phyloP scores from a whole-genome alignment of 2,888 invertebrate genomes.

The Drosophila ochracea region DNA sequence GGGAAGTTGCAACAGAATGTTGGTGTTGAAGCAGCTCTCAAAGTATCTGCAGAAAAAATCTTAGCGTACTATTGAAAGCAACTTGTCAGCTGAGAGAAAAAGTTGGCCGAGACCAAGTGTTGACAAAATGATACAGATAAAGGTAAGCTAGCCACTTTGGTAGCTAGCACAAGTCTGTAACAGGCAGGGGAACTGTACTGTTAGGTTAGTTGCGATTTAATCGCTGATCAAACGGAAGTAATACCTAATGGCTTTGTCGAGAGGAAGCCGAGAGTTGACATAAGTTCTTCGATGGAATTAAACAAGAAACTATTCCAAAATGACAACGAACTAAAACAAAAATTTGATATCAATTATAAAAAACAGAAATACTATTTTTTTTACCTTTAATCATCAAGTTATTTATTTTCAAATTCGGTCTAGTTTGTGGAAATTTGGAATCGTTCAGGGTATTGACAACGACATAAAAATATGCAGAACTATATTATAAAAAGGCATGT shows the following conservation, averaged over 20 bases:
- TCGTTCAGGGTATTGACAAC: background rate
- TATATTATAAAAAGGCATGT: background rate
- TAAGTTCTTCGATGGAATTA: background rate
- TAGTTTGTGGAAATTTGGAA: background rate
- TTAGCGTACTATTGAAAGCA: slow-evolving; percentile 7
- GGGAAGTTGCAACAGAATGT: slow-evolving; percentile 5
- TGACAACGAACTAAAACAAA: background rate
- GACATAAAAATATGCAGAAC: background rate
- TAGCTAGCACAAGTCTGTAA: background rate
- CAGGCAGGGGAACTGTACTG: background rate
- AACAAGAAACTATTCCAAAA: background rate
- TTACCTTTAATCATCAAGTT: background rate
- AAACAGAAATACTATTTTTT: background rate
- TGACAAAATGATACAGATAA: background rate
- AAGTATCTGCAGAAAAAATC: slow-evolving; percentile 8
- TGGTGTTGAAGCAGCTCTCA: background rate
- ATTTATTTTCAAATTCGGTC: background rate
- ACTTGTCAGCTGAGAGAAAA: slow-evolving; percentile 16
- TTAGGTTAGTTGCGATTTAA: background rate
- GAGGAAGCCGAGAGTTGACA: background rate
- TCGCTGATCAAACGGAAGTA: background rate
- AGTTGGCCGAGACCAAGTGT: background rate
- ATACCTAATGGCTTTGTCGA: background rate
- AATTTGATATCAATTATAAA: background rate
- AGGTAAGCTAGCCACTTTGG: background rate